Percentiles rank a stretch among this genome's conserved stretches.
Evolutionary conservation across 2,797 vertebrate genomes (phyloP).

Genomic region (Cebuella pygmaea): DNA sequence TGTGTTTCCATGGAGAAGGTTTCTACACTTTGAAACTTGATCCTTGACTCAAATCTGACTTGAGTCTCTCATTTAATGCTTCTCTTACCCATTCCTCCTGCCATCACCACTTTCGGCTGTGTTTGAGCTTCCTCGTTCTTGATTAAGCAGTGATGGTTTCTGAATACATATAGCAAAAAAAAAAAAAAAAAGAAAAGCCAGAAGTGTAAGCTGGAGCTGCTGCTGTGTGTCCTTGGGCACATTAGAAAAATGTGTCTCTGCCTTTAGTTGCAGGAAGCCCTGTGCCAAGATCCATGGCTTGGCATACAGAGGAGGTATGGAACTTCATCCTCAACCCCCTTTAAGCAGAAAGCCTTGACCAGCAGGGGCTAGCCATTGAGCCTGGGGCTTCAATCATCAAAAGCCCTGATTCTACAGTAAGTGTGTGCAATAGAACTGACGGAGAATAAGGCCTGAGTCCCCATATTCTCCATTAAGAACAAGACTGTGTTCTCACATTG

Average conservation of each 20-base stretch:
- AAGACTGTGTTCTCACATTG: not conserved
- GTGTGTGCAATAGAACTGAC: not conserved
- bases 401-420: not conserved
- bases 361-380: not conserved
- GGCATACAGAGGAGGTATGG: not conserved
- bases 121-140: not conserved
- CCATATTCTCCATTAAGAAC: not conserved
- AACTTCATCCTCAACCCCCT: not conserved
- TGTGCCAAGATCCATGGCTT: not conserved
- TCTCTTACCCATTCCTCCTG: not conserved
- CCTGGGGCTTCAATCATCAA: not conserved
- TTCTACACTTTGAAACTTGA: not conserved
- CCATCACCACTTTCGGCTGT: not conserved
- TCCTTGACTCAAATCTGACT: not conserved
- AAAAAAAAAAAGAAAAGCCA: not conserved
- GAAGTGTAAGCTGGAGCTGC: not conserved
- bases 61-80: not conserved
- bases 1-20: not conserved
- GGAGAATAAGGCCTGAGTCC: not conserved
- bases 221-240: not conserved
- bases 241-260: not conserved
- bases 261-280: not conserved
- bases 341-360: not conserved
- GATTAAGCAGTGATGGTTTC: not conserved
- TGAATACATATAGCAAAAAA: not conserved